Percentiles rank a stretch among this genome's conserved stretches.
phyloP scores from a whole-genome alignment of 2,888 invertebrate genomes.

The Clepsis dumicolana region DNA sequence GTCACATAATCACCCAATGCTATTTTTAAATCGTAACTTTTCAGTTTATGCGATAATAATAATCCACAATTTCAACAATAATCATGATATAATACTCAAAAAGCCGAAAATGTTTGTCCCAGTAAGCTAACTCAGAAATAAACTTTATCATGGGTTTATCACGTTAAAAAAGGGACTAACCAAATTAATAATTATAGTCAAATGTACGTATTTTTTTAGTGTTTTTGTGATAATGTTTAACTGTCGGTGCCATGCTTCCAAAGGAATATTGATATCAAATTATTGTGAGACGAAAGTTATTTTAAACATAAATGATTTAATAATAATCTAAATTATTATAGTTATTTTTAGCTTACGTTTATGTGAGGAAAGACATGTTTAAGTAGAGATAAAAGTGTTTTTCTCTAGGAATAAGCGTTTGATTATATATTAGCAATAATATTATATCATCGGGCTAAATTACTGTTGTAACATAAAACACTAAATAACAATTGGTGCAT shows the following conservation, averaged over 20 bases:
- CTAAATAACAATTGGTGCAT: background rate
- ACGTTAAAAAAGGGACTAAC: background rate
- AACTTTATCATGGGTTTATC: too few species aligned
- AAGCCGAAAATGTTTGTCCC: background rate
- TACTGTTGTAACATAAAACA: background rate
- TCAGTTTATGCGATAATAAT: too few species aligned
- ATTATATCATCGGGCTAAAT: background rate
- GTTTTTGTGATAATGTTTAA: conserved; percentile 36
- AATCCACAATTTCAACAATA: too few species aligned
- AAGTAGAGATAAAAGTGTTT: background rate
- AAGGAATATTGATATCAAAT: conserved; percentile 37
- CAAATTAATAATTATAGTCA: conserved; percentile 1
- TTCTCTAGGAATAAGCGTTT: conserved; percentile 2
- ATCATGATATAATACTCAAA: background rate
- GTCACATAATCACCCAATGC: too few species aligned
- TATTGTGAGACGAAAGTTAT: conserved; percentile 14
- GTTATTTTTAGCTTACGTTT: conserved; percentile 14
- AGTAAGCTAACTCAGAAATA: too few species aligned
- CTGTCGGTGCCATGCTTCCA: conserved; percentile 43
- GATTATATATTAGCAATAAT: background rate
- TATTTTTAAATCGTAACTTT: background rate
- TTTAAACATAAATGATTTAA: conserved; percentile 12
- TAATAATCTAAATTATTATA: conserved; percentile 23
- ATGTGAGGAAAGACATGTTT: conserved; percentile 31
- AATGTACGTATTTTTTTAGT: conserved; percentile 34